Conservation (phyloP, 92 coral and sea anemone genomes). For the Anthopleura xanthogrammica region DNA sequence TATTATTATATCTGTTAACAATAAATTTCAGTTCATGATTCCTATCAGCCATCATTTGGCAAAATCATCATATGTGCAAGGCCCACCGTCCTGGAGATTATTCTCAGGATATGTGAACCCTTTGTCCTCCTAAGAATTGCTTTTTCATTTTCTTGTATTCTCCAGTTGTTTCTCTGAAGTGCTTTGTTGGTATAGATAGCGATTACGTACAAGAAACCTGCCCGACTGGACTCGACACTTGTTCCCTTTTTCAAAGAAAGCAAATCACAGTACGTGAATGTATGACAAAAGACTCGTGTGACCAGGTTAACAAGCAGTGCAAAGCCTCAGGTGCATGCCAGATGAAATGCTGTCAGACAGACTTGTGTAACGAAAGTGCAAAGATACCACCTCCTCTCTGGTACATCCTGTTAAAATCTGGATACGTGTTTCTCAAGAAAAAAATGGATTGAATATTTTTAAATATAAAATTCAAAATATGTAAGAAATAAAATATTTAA, state of each 20-base stretch:
- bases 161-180: not conserved
- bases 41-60: not conserved
- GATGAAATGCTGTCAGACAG: not conserved
- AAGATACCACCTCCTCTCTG: not conserved
- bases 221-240: conserved; percentile 1
- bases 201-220: not conserved
- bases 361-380: not conserved
- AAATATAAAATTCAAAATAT: too few species aligned
- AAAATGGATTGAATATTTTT: too few species aligned
- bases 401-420: not conserved
- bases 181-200: not conserved
- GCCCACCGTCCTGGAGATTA: too few species aligned
- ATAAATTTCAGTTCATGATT: too few species aligned
- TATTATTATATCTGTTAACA: too few species aligned
- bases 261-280: not conserved
- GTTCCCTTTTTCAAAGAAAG: not conserved
- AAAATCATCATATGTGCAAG: not conserved
- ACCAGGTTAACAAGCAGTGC: not conserved
- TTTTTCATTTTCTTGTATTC: not conserved
- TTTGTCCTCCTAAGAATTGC: not conserved
- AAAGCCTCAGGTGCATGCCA: not conserved
- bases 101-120: not conserved
- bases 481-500: too few species aligned
- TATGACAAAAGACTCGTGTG: not conserved
- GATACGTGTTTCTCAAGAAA: not conserved